Conservation (phyloP, 2,888 invertebrate genomes). For the Hydrotaea diabolus region DNA sequence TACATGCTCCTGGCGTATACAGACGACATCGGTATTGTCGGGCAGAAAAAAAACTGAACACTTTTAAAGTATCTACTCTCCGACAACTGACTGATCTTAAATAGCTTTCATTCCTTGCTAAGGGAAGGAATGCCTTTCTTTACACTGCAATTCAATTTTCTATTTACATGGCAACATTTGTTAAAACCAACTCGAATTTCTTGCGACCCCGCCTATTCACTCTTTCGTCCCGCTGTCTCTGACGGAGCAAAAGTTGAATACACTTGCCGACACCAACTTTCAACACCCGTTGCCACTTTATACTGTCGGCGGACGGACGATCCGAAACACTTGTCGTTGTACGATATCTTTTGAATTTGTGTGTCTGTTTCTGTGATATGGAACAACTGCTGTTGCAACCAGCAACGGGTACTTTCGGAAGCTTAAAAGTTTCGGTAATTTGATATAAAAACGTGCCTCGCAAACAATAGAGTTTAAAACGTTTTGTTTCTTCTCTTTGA, state of each 20-base stretch:
- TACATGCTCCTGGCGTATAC: too few relatives aligned
- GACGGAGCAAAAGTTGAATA: conserved; percentile 12
- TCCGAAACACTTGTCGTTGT: conserved; percentile 30
- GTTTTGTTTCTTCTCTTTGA: conserved; percentile 26
- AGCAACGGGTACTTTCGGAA: conserved; percentile 4
- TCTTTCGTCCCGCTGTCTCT: too few relatives aligned
- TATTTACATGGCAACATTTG: conserved; percentile 29
- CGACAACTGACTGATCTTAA: too few relatives aligned
- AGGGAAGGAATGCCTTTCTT: not conserved
- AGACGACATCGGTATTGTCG: too few relatives aligned
- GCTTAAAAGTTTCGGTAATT: conserved; percentile 54
- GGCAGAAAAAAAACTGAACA: too few relatives aligned
- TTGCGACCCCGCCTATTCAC: conserved; percentile 15
- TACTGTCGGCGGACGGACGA: not conserved
- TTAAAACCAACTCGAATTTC: not conserved
- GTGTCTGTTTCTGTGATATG: conserved; percentile 13
- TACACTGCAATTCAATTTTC: conserved; percentile 5
- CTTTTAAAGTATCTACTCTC: too few relatives aligned
- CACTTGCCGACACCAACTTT: conserved; percentile 53
- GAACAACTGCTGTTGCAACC: conserved; percentile 47
- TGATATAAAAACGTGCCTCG: conserved; percentile 63
- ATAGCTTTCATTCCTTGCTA: too few relatives aligned
- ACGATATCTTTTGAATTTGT: conserved; percentile 20
- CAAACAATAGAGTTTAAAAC: conserved; percentile 46
- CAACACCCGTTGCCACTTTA: conserved; percentile 50